A percentile compares a stretch with the other conserved stretches of the same genome.
Evolutionary conservation across 2,888 invertebrate genomes (phyloP).

Genomic region (Acleris holmiana): DNA sequence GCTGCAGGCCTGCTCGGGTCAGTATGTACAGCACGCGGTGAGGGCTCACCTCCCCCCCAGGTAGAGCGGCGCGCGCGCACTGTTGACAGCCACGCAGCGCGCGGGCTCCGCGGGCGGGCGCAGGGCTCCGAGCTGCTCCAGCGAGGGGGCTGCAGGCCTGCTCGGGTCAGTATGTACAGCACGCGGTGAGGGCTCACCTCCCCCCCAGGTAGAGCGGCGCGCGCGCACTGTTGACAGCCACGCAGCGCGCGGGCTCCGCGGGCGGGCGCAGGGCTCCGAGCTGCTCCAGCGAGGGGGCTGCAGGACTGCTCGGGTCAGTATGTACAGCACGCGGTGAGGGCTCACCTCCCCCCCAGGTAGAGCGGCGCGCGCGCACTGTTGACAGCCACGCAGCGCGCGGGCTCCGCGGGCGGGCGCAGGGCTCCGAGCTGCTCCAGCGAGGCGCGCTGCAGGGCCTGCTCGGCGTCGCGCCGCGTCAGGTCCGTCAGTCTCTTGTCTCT

Average conservation of each 20-base stretch:
- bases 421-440: conserved; percentile 55
- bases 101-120: no score
- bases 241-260: conserved; percentile 78
- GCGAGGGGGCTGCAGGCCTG: no score
- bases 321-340: background rate
- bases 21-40: no score
- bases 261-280: conserved; percentile 53
- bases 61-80: no score
- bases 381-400: conserved; percentile 77
- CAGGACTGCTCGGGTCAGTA: no score
- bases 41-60: no score
- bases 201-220: conserved; percentile 87
- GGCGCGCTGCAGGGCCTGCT: conserved; percentile 79
- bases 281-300: no score
- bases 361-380: conserved; percentile 84
- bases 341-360: conserved; percentile 86
- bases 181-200: conserved; percentile 61
- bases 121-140: no score
- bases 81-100: no score
- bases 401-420: conserved; percentile 71
- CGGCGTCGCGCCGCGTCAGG: conserved; percentile 87
- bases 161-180: no score
- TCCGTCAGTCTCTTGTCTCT: conserved; percentile 73
- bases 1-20: no score
- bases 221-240: conserved; percentile 82